phyloP scores from a whole-genome alignment of 2,113 vertebrate species.

The Charina bottae region DNA sequence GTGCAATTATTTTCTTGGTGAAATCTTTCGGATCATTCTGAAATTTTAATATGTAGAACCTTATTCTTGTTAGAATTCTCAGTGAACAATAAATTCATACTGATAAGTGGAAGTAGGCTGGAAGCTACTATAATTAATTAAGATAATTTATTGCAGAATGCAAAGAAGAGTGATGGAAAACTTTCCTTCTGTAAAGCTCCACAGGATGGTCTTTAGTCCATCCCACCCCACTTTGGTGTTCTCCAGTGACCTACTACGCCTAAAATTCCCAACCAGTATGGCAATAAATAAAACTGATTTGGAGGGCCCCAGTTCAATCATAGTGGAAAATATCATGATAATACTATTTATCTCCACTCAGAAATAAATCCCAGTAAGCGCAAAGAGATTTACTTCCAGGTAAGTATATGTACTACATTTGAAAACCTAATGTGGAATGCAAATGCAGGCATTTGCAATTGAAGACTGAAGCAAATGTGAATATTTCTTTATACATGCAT shows the following conservation, averaged over 20 bases:
- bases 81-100: background rate
- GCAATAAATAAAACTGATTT: too few relatives aligned
- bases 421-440: background rate
- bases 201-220: background rate
- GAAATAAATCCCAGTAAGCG: too few relatives aligned
- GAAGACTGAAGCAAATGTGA: background rate
- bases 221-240: too few relatives aligned
- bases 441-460: background rate
- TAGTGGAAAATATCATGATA: too few relatives aligned
- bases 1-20: background rate
- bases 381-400: too few relatives aligned
- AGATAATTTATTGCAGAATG: background rate
- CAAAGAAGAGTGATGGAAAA: background rate
- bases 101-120: background rate
- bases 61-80: background rate
- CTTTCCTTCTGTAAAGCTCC: background rate
- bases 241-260: too few relatives aligned
- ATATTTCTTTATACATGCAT: background rate
- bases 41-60: background rate
- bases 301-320: too few relatives aligned
- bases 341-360: too few relatives aligned
- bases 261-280: too few relatives aligned
- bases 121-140: background rate
- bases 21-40: background rate
- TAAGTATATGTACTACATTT: too few relatives aligned